phyloP scores from a whole-genome alignment of 64 coral and sea anemone species.

The Actinia equina region DNA sequence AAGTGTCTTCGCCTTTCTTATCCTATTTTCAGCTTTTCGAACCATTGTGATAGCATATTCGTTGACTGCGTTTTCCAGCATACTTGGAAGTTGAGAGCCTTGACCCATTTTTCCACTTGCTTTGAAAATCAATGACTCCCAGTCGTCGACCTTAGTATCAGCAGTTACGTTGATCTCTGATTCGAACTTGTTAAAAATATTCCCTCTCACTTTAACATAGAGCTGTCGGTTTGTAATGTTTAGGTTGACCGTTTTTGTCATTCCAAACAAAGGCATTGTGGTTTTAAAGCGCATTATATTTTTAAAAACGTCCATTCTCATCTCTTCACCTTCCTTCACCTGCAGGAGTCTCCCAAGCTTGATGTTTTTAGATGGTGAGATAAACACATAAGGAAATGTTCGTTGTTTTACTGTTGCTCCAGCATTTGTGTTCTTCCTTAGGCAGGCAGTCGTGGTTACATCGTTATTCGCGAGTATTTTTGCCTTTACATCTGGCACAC shows the following conservation, averaged over 20 bases:
- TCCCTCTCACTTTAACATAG: background rate
- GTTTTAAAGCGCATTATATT: background rate
- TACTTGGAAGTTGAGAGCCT: background rate
- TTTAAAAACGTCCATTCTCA: background rate
- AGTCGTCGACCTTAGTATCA: background rate
- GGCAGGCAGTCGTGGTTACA: background rate
- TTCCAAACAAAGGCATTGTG: background rate
- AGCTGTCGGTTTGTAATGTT: background rate
- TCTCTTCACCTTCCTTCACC: background rate
- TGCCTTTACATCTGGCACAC: background rate
- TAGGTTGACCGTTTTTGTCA: background rate
- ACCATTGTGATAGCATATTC: background rate
- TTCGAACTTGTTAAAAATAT: background rate
- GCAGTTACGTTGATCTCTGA: background rate
- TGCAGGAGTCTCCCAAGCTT: background rate
- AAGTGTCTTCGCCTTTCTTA: background rate
- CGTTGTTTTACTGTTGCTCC: background rate
- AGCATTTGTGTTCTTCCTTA: background rate
- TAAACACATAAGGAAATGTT: background rate
- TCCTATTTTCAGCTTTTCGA: background rate
- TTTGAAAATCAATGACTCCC: background rate
- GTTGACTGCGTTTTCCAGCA: background rate
- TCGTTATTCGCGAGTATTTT: background rate
- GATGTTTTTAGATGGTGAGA: background rate
- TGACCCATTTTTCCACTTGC: constrained; percentile 7